Conservation (phyloP, 2,888 invertebrate species). For the Nemapogon koenigi region DNA sequence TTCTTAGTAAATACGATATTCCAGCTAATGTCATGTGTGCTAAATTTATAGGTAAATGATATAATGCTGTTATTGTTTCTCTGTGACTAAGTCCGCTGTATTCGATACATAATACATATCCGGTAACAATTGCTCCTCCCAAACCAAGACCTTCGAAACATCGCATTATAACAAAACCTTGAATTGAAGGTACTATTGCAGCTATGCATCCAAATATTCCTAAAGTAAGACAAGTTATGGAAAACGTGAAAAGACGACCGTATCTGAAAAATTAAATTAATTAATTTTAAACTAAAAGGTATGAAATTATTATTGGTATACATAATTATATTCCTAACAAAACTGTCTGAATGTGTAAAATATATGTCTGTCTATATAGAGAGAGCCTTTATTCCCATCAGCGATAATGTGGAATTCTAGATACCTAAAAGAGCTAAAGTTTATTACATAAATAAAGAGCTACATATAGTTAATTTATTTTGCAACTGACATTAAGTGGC, state of each 20-base stretch:
- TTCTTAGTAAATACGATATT: constrained; percentile 34
- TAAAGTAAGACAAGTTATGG: constrained; percentile 24
- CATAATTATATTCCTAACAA: too few species aligned
- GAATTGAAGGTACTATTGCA: constrained; percentile 27
- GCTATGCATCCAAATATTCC: constrained; percentile 31
- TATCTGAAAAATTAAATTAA: constrained; percentile 30
- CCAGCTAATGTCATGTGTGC: constrained; percentile 35
- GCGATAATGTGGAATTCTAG: too few species aligned
- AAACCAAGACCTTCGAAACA: constrained; percentile 37
- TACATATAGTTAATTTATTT: background rate
- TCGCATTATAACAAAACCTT: constrained; percentile 30
- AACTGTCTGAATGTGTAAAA: too few species aligned
- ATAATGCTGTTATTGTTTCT: constrained; percentile 34
- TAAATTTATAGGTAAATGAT: constrained; percentile 37
- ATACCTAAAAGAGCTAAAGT: too few species aligned
- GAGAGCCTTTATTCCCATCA: too few species aligned
- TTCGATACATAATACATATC: constrained; percentile 38
- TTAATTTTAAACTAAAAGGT: constrained; percentile 10
- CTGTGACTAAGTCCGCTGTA: constrained; percentile 33
- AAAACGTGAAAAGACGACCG: constrained; percentile 31
- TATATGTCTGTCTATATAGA: too few species aligned
- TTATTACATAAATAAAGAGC: background rate
- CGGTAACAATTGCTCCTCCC: constrained; percentile 39
- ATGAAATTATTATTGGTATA: too few species aligned
- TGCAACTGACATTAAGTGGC: background rate